Evolutionary conservation across 2,888 invertebrate genomes (phyloP).

Genomic region (Tenodera sinensis): DNA sequence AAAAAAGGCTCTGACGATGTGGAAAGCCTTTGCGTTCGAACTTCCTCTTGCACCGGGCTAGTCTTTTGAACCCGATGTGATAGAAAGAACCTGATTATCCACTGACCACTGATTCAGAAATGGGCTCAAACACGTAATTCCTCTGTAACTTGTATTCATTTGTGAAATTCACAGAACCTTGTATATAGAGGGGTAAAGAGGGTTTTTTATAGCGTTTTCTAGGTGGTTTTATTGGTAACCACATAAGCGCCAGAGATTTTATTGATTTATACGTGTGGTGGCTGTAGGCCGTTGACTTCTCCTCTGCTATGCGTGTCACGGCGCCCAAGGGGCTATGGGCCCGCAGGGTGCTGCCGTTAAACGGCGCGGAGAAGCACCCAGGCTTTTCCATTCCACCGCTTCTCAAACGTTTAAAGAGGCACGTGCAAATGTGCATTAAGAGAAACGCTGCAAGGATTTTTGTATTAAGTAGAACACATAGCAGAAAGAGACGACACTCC

Average conservation of each 20-base stretch:
- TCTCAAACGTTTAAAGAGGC: not conserved
- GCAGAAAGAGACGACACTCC: no score
- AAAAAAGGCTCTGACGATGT: slow-evolving; percentile 4
- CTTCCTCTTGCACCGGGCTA: not conserved
- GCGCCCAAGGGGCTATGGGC: not conserved
- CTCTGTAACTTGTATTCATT: slow-evolving; percentile 28
- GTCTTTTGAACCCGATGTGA: slow-evolving; percentile 20
- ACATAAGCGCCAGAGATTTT: slow-evolving; percentile 12
- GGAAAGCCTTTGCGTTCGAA: slow-evolving; percentile 4
- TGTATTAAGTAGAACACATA: no score
- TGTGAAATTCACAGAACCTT: slow-evolving; percentile 21
- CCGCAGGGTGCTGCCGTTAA: not conserved
- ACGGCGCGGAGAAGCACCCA: not conserved
- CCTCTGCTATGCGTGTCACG: not conserved
- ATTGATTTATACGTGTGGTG: slow-evolving; percentile 9
- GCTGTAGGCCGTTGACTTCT: slow-evolving; percentile 12
- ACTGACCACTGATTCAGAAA: slow-evolving; percentile 29
- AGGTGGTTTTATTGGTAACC: slow-evolving; percentile 16
- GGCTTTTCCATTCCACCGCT: not conserved
- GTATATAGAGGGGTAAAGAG: not conserved
- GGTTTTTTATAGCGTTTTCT: not conserved
- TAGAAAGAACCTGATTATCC: slow-evolving; percentile 24
- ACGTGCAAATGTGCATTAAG: not conserved
- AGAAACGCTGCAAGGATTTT: not conserved
- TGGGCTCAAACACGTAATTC: slow-evolving; percentile 20